Percentiles rank a stretch among this genome's conserved stretches.
phyloP scores from a whole-genome alignment of 2,888 invertebrate genomes.

The Zelleria hepariella region DNA sequence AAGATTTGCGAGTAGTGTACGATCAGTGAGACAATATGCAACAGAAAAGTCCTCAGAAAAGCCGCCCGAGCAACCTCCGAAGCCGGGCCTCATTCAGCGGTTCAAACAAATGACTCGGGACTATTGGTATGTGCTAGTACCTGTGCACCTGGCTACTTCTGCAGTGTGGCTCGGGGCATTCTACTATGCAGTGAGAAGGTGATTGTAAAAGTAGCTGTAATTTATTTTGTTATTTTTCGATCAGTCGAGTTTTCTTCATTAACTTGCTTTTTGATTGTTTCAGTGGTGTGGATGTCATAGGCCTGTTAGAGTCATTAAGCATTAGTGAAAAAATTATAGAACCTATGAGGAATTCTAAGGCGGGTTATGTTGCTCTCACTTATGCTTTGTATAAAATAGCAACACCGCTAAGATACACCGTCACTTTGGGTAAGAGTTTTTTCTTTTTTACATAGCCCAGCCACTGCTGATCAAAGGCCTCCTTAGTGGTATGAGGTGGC shows the following conservation, averaged over 20 bases:
- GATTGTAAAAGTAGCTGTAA: constrained; percentile 22
- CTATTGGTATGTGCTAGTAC: constrained; percentile 97
- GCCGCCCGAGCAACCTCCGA: constrained; percentile 26
- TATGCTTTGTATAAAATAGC: constrained; percentile 95
- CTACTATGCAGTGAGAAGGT: constrained; percentile 91
- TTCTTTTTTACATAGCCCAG: constrained; percentile 29
- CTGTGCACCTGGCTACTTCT: constrained; percentile 93
- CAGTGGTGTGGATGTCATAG: constrained; percentile 93
- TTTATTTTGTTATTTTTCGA: constrained; percentile 10
- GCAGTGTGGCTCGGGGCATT: constrained; percentile 89
- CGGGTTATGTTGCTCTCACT: constrained; percentile 91
- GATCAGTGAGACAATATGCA: constrained; percentile 18
- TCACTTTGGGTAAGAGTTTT: constrained; percentile 81
- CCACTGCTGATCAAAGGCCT: too few relatives aligned
- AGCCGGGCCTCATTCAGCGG: constrained; percentile 79
- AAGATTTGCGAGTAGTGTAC: constrained; percentile 18
- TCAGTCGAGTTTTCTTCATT: not conserved
- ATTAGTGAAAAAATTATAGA: constrained; percentile 84
- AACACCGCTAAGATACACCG: constrained; percentile 92
- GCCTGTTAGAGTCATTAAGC: constrained; percentile 81
- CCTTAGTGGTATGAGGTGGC: too few relatives aligned
- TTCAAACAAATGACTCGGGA: constrained; percentile 95
- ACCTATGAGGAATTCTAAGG: constrained; percentile 82
- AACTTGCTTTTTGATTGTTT: constrained; percentile 27
- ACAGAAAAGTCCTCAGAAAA: constrained; percentile 20